Base-by-base conservation (phyloP, 2,888 invertebrate species). In the Nomada fabriciana region DNA sequence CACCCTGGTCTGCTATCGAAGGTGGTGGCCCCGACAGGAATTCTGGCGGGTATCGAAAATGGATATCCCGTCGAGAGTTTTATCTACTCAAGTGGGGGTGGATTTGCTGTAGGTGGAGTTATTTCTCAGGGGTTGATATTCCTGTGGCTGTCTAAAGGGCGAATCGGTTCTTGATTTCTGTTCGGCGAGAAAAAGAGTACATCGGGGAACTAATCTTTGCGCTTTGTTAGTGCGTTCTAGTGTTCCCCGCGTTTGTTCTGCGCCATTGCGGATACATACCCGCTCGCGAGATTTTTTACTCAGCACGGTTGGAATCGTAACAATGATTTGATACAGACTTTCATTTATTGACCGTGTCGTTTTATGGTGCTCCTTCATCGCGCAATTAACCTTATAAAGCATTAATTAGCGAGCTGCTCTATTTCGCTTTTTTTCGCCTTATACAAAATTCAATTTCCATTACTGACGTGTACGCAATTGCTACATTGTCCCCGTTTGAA, bases 21-120 rank as follows among this genome's bases (percentile, higher is more conserved):
- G 75, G 63, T 57, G 63, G 72, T 53, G 76, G 73, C 86, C 82
- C 79, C 86, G 80, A 74, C 47, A 71, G 20, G 83, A 88, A 88
- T 86, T 88, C 82, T 84, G 59, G 43, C 20, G 50, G 75, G 75
- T 77, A 67, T 29, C 64, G 64, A 72, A 74, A 81, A 43, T 71
- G 64, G 71, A 78, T 70, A 86, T 81, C 79, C 75, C 42, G 10
- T n/a, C 60, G 11, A 20, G 60, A 25, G 43, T 68, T 50, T 72
- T 52, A 47, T 72, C 29, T 53, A 36, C 2, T n/a, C 36, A 0
- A 25, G 11, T 23, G 23, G 36, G 7, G 36, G 36, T 36, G 36
- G 36, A 36, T 36, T 36, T 36, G 36, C 36, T 7, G 36, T 7
- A 7, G 36, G 7, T 7, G 36, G 1, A 36, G 36, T 36, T 36